Conservation (phyloP, 2,888 invertebrate genomes). For the Hermodice carunculata region DNA sequence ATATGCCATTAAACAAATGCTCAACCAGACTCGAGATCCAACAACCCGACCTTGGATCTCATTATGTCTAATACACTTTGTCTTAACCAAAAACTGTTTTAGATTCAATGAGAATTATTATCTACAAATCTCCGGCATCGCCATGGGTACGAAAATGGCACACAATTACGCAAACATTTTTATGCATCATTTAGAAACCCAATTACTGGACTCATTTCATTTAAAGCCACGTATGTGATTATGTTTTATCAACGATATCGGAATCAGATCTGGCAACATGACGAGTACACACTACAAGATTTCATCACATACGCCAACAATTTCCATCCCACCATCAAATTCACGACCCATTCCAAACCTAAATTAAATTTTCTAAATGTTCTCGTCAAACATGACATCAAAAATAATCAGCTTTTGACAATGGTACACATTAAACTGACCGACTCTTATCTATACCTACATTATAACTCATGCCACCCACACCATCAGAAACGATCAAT, state of each 20-base stretch:
- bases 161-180: conserved; percentile 1
- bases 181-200: background rate
- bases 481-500: background rate
- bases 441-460: background rate
- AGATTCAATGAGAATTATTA: too few species aligned
- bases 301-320: background rate
- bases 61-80: too few species aligned
- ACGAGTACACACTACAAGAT: background rate
- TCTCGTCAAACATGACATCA: background rate
- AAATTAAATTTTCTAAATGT: background rate
- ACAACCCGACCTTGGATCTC: too few species aligned
- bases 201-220: background rate
- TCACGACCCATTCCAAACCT: background rate
- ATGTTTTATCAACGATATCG: background rate
- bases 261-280: background rate
- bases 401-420: background rate
- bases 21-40: too few species aligned
- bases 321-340: background rate
- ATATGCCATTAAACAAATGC: too few species aligned
- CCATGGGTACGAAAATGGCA: too few species aligned
- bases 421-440: background rate
- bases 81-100: too few species aligned
- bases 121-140: too few species aligned
- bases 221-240: background rate
- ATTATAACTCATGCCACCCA: background rate